Conservation (phyloP, 2,888 invertebrate genomes). For the Lasius platythorax region DNA sequence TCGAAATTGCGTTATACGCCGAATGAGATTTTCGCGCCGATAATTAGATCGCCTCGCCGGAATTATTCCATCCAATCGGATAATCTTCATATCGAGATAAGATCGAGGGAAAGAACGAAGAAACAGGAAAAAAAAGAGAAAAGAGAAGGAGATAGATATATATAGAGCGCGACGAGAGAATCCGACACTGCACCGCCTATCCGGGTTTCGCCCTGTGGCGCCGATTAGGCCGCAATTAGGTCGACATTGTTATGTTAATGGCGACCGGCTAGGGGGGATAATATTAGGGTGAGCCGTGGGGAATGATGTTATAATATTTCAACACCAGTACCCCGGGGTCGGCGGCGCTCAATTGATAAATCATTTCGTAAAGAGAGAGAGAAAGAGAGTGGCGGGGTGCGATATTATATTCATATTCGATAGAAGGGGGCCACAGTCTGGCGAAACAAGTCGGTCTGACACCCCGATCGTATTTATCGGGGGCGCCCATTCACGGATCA, state of each 20-base stretch:
- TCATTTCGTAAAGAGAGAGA: conserved; percentile 78
- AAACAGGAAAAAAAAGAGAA: neutral
- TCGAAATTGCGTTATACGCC: neutral
- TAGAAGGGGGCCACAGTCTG: conserved; percentile 50
- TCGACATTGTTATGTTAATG: conserved; percentile 85
- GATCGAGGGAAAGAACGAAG: conserved; percentile 20
- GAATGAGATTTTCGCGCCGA: conserved; percentile 7
- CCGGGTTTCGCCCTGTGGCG: conserved; percentile 76
- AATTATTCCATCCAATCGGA: conserved; percentile 33
- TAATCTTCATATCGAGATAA: conserved; percentile 26
- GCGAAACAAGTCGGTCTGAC: conserved; percentile 59
- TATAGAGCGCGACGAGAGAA: conserved; percentile 43
- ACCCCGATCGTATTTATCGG: conserved; percentile 70
- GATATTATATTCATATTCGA: conserved; percentile 77
- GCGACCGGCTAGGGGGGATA: conserved; percentile 78
- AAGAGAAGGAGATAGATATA: neutral
- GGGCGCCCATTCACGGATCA: conserved; percentile 73
- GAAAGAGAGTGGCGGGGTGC: conserved; percentile 72
- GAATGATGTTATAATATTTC: conserved; percentile 85
- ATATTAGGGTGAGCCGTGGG: conserved; percentile 82
- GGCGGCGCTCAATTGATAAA: conserved; percentile 83
- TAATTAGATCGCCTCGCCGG: conserved; percentile 5
- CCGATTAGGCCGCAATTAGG: conserved; percentile 84
- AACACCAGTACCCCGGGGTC: conserved; percentile 82
- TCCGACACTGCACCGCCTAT: conserved; percentile 59